Evolutionary conservation across 2,113 vertebrate genomes (phyloP), one percentile per base, ranked within the genome.

Genomic region (Microcebus griseorufus): DNA sequence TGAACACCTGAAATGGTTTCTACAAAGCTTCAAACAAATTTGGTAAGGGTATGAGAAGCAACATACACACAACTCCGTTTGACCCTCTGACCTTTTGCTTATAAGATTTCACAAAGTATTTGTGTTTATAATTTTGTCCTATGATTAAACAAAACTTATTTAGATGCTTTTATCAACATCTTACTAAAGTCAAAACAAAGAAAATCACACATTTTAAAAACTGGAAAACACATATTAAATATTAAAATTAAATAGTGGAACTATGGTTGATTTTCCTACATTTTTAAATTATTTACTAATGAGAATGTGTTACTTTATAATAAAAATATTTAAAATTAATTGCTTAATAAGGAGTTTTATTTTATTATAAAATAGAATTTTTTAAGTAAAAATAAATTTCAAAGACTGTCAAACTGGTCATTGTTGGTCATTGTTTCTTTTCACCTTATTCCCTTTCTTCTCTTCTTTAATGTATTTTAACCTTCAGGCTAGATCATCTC

Each of bases 161-260:
- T 65, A 72, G 9, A 89, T 88, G 45, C 25, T 67, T 67, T 75
- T 92, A 93, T 84, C 55, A 96, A 87, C 51, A 87, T 80, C 6
- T 93, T 94, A 39, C n/a, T 42, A 94, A 93, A 72, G 27, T 85
- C 65, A 95, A 95, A 95, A 82, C 39, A 97, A 89, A 53, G 34
- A 95, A 79, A 93, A 96, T 1, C 32, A 90, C 5, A 18, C 16
- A 65, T 23, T 87, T 4, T 78, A 95, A 65, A 79, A 92, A 18
- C 23, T 29, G 18, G 22, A 88, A 93, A 95, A 88, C 42, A 89
- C 6, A 58, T 7, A 82, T 22, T 91, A 78, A 95, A 32, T 79
- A 70, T 58, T 82, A 64, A 94, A 91, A 80, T 88, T 85, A 96
- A 93, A 76, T 76, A 4, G 17, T 79, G 27, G 48, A 45, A 82